Evolutionary conservation across 2,888 invertebrate species (phyloP).

Genomic region (Drosophila mettleri): DNA sequence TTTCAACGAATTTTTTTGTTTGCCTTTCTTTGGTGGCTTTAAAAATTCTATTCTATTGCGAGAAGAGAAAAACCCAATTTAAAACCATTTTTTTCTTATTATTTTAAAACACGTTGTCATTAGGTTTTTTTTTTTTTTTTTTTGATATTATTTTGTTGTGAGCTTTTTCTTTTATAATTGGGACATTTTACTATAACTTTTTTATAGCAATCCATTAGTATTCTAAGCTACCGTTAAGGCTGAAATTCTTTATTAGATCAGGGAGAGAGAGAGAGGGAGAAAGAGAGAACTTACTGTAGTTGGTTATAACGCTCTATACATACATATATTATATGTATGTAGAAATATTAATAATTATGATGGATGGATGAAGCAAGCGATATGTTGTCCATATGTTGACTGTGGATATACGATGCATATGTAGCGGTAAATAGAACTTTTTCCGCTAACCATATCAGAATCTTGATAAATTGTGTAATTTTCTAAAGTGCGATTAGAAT

Average conservation of each 20-base stretch:
- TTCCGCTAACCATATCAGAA: neutral
- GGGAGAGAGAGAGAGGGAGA: neutral
- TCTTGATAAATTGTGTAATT: slow-evolving; percentile 3
- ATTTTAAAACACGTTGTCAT: slow-evolving; percentile 3
- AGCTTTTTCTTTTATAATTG: slow-evolving; percentile 1
- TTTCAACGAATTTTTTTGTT: neutral
- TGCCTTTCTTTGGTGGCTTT: neutral
- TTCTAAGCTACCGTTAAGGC: slow-evolving; percentile 4
- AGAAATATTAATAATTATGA: neutral
- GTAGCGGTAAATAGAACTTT: neutral
- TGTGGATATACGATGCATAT: neutral
- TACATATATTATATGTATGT: neutral
- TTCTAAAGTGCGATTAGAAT: neutral
- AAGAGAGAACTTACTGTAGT: neutral
- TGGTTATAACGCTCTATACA: neutral
- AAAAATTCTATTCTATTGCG: neutral
- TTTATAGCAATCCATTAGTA: slow-evolving; percentile 4
- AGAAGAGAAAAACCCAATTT: neutral
- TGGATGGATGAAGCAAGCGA: neutral
- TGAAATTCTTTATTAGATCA: neutral
- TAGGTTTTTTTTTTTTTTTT: neutral
- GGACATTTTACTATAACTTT: slow-evolving; percentile 3
- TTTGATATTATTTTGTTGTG: neutral
- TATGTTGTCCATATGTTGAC: slow-evolving; percentile 5
- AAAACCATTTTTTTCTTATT: neutral